Evolutionary conservation across 2,888 invertebrate species (phyloP), one percentile per base, ranked within the genome.

Genomic region (Hololepta plana): DNA sequence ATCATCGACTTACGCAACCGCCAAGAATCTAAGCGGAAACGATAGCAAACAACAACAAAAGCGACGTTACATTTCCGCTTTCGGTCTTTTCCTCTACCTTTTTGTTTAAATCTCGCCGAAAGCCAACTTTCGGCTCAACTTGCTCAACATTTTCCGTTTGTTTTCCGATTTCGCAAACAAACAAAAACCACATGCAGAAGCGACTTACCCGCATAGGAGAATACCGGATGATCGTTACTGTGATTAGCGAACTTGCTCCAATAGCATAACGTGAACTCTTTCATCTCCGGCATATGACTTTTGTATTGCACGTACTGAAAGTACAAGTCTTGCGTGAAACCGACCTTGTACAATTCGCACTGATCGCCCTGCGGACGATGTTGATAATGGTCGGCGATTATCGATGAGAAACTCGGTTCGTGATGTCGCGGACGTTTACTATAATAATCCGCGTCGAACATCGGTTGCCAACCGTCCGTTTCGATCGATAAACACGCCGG

Each of bases 181-280:
- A n/a, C n/a, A n/a, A n/a, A n/a, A n/a, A n/a, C n/a, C n/a, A n/a
- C n/a, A n/a, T n/a, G n/a, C n/a, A n/a, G n/a, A n/a, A n/a, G n/a
- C n/a, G n/a, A 59, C 63, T 70, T 49, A 84, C 84, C 71, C 41
- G 80, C 67, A 48, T 84, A 84, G 9, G 82, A 81, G 46, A 84
- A 74, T 27, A 84, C 49, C 0, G 81, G 79, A 57, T 84, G 84
- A 45, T 84, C 81, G 31, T 72, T 74, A 12, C 71, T 69, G 45
- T 84, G 82, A 44, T 82, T 84, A 39, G 70, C 68, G 45, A 80
- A 82, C 42, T 81, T 77, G 40, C 66, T 69, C 84, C 84, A 84
- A 55, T 71, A 67, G 46, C 84, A 84, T 6, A 84, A 58, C 0
- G 82, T 82, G 47, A 82, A 82, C 49, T 84, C 82, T 39, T 79